These are phyloP conservation scores for Pseudomyrmex cubaensis DNA, from an alignment of 1,140 invertebrate genomes.

Conservation along the genomic window DNA sequence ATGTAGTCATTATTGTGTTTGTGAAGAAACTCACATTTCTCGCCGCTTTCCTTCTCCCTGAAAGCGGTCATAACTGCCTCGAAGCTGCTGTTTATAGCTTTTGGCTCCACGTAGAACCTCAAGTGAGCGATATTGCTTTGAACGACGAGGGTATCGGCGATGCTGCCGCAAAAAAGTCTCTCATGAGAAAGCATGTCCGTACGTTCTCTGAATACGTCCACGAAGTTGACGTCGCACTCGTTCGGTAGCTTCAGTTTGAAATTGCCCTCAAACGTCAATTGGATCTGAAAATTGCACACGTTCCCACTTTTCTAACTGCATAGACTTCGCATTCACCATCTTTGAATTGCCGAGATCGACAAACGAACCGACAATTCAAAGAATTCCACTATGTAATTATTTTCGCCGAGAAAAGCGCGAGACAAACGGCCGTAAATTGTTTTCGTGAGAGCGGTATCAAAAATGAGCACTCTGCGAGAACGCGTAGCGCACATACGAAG, in stretches of 20 bases:
- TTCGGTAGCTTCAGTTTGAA: conserved; percentile 91
- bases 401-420: too few species aligned
- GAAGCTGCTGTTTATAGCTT: conserved; percentile 89
- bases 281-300: conserved; percentile 87
- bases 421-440: not conserved
- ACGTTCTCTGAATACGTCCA: conserved; percentile 90
- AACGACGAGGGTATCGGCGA: conserved; percentile 89
- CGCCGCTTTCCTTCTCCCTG: conserved; percentile 85
- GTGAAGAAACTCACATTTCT: conserved; percentile 63
- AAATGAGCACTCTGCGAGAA: not conserved
- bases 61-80: conserved; percentile 90
- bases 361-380: not conserved
- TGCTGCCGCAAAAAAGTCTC: conserved; percentile 92
- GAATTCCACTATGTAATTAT: too few species aligned
- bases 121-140: conserved; percentile 88
- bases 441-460: not conserved
- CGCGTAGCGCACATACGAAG: not conserved
- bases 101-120: conserved; percentile 89
- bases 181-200: conserved; percentile 88
- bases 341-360: not conserved
- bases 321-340: too few species aligned
- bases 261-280: conserved; percentile 87
- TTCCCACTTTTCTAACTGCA: conserved; percentile 6
- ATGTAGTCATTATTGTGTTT: not conserved
- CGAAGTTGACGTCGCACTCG: conserved; percentile 93